A percentile compares a stretch with the other conserved stretches of the same genome.
Evolutionary conservation across 2,113 vertebrate species (phyloP).

Genomic region (Mus musculus): DNA sequence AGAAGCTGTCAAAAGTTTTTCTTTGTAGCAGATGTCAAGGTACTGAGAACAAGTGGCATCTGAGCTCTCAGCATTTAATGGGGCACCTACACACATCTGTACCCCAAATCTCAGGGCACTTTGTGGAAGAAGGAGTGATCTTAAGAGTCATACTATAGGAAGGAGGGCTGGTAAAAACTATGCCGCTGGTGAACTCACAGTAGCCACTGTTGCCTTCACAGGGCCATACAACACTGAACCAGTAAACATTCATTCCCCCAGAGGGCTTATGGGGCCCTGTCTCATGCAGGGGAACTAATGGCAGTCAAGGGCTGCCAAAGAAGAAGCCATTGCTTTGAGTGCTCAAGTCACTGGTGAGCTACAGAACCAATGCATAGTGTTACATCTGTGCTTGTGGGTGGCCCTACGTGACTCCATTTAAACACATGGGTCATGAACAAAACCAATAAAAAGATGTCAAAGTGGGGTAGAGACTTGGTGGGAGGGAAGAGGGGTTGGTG

Average conservation of each 20-base stretch:
- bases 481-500: background rate
- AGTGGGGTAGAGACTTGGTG: background rate
- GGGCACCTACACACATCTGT: background rate
- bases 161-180: background rate
- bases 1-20: background rate
- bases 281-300: background rate
- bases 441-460: background rate
- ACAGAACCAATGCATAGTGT: background rate
- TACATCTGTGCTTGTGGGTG: background rate
- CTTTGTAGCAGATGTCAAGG: background rate
- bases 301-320: background rate
- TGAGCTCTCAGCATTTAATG: background rate
- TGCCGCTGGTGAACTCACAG: background rate
- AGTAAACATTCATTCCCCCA: background rate
- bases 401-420: background rate
- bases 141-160: background rate
- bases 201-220: background rate
- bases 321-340: background rate
- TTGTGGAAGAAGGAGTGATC: background rate
- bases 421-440: background rate
- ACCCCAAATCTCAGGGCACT: background rate
- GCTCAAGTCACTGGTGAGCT: background rate
- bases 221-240: background rate
- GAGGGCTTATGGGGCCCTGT: background rate
- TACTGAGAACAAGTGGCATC: background rate